Conservation (phyloP, 2,113 vertebrate genomes). For the Neopipo cinnamomea region DNA sequence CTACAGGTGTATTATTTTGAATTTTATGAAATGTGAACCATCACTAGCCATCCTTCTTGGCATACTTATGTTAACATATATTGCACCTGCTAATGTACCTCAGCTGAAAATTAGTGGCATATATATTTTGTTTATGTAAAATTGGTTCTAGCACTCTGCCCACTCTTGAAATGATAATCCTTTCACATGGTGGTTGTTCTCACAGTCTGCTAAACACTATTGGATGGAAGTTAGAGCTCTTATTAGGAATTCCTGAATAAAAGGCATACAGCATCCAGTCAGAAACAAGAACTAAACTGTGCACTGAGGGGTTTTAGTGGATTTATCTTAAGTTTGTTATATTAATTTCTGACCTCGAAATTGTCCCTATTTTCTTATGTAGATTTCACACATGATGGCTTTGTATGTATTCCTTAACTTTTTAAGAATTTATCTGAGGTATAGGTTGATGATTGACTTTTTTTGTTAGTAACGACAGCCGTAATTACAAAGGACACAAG, state of each 20-base stretch:
- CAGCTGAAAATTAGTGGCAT: neutral
- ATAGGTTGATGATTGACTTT: neutral
- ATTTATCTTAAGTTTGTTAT: neutral
- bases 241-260: neutral
- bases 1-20: neutral
- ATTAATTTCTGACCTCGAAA: neutral
- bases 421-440: neutral
- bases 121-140: neutral
- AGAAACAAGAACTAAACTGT: neutral
- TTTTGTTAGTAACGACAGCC: neutral
- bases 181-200: neutral
- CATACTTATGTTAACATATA: neutral
- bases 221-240: neutral
- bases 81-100: neutral
- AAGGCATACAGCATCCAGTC: neutral
- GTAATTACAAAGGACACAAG: neutral
- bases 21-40: neutral
- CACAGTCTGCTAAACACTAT: neutral
- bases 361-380: neutral
- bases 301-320: neutral
- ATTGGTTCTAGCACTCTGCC: neutral
- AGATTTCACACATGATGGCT: neutral
- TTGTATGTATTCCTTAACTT: neutral
- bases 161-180: neutral
- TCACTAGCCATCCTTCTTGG: neutral